phyloP scores from a whole-genome alignment of 2,888 invertebrate species.

The Coelogynopora nodosa region DNA sequence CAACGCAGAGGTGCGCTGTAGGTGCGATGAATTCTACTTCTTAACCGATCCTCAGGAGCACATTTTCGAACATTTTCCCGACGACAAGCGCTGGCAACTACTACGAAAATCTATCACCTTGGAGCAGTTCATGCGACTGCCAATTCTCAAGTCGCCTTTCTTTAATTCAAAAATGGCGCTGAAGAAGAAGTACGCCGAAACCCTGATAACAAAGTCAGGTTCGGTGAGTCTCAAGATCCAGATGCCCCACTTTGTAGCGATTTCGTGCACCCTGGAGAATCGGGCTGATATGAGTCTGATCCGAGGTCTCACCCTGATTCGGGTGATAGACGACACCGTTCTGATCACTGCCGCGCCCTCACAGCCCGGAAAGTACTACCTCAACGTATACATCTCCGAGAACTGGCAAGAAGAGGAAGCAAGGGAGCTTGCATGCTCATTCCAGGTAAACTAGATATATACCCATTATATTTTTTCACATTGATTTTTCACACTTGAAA shows the following conservation, averaged over 20 bases:
- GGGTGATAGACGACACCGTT: conserved; percentile 40
- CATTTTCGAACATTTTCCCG: conserved; percentile 48
- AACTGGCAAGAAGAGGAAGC: conserved; percentile 55
- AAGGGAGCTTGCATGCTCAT: conserved; percentile 58
- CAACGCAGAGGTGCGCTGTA: conserved; percentile 52
- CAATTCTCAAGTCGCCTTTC: conserved; percentile 59
- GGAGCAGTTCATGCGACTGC: conserved; percentile 62
- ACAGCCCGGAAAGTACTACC: conserved; percentile 60
- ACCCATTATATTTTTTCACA: no score
- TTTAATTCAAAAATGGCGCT: conserved; percentile 50
- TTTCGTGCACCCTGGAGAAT: conserved; percentile 52
- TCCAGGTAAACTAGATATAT: conserved; percentile 52
- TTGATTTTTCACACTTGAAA: no score
- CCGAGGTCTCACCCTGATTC: conserved; percentile 36
- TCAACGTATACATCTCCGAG: conserved; percentile 60
- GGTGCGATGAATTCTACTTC: conserved; percentile 57
- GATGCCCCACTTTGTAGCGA: conserved; percentile 46
- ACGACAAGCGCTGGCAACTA: conserved; percentile 56
- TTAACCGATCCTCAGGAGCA: conserved; percentile 48
- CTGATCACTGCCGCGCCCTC: conserved; percentile 61
- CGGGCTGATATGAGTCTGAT: conserved; percentile 48
- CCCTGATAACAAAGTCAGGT: conserved; percentile 44
- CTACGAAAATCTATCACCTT: conserved; percentile 61
- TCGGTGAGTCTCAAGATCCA: conserved; percentile 40
- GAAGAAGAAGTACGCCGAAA: conserved; percentile 44